Evolutionary conservation across 2,888 invertebrate species (phyloP).

Genomic region (Erebia aethiops): DNA sequence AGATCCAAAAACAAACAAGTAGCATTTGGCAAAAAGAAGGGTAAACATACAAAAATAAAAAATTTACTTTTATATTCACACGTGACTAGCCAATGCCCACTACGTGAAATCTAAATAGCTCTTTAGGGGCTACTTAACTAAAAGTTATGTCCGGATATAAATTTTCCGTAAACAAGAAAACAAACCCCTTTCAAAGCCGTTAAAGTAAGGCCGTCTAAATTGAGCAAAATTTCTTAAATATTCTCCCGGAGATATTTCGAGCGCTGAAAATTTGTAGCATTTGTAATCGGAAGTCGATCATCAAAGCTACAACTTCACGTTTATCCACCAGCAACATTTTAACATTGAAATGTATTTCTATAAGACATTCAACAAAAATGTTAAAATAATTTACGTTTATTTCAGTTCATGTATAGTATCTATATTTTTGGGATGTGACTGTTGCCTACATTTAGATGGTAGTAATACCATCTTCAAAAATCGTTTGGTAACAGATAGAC

Average conservation of each 20-base stretch:
- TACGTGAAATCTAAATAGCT: constrained; percentile 61
- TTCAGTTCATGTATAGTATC: too few species aligned
- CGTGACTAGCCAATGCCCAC: constrained; percentile 48
- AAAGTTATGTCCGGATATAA: constrained; percentile 63
- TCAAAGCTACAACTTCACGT: not conserved
- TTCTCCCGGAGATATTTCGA: not conserved
- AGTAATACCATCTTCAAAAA: too few species aligned
- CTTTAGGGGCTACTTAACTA: constrained; percentile 66
- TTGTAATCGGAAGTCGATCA: not conserved
- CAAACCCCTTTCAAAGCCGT: constrained; percentile 37
- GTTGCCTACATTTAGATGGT: too few species aligned
- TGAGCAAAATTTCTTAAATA: constrained; percentile 8
- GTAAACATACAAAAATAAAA: not conserved
- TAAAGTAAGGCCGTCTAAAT: constrained; percentile 21
- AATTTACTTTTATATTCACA: constrained; percentile 6
- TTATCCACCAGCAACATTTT: too few species aligned
- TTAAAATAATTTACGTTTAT: too few species aligned
- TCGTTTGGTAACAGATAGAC: too few species aligned
- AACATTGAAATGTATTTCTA: too few species aligned
- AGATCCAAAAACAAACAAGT: not conserved
- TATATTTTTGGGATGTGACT: too few species aligned
- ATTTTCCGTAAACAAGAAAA: constrained; percentile 58
- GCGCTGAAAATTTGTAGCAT: not conserved
- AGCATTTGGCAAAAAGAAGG: not conserved
- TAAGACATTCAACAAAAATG: not conserved